Evolutionary conservation across 2,113 vertebrate species (phyloP).

Genomic region (Lepisosteus oculatus): DNA sequence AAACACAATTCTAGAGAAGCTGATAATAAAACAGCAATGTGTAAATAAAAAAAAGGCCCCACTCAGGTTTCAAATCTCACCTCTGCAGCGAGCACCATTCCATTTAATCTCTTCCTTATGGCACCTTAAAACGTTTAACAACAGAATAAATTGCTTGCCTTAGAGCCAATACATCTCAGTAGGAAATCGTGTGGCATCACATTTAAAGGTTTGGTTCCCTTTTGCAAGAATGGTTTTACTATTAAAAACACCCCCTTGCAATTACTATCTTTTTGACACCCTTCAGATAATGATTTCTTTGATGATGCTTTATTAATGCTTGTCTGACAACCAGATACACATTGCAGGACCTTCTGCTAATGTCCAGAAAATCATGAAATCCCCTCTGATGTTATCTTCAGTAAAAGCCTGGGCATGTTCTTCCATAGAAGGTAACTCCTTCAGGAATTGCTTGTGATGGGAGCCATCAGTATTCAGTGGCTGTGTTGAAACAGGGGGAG

Average conservation of each 20-base stretch:
- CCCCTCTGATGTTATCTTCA: neutral
- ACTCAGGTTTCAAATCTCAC: constrained; percentile 19
- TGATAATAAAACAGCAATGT: constrained; percentile 12
- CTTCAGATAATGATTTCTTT: constrained; percentile 4
- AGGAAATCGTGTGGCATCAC: constrained; percentile 16
- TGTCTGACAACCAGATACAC: neutral
- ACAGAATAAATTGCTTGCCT: constrained; percentile 12
- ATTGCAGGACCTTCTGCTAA: neutral
- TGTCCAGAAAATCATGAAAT: neutral
- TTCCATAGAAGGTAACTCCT: neutral
- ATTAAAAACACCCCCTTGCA: constrained; percentile 2
- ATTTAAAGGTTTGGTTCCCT: constrained; percentile 10
- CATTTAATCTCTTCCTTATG: constrained; percentile 32
- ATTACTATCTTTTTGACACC: neutral
- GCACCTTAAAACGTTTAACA: constrained; percentile 15
- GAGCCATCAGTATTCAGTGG: neutral
- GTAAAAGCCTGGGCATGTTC: neutral
- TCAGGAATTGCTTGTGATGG: neutral
- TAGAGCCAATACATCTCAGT: constrained; percentile 5
- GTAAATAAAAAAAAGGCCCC: neutral
- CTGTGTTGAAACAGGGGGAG: neutral
- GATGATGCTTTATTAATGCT: neutral
- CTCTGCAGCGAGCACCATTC: constrained; percentile 21
- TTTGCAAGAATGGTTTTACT: neutral
- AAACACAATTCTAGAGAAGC: constrained; percentile 25